Percentiles rank a stretch among this genome's conserved stretches.
phyloP scores from a whole-genome alignment of 37 sponge, comb jelly and placozoan species.

The Ephydatia muelleri region DNA sequence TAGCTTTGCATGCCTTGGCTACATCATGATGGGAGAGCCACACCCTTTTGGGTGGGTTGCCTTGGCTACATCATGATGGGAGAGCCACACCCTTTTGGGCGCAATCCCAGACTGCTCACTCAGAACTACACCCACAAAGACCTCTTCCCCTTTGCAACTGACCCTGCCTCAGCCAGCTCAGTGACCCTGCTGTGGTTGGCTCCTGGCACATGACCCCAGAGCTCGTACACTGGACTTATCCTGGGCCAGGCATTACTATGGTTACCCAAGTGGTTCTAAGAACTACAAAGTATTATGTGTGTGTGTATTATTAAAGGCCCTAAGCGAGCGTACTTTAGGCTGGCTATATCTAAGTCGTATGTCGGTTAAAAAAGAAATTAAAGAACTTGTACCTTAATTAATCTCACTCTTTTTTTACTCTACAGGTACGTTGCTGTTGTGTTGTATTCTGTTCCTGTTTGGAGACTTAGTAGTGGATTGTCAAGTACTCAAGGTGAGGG shows the following conservation, averaged over 20 bases:
- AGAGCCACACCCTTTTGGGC: conserved; percentile 59
- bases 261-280: conserved; percentile 20
- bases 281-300: too few species aligned
- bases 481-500: too few species aligned
- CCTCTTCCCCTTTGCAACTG: conserved; percentile 37
- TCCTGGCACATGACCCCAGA: conserved; percentile 1
- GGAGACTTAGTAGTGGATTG: too few species aligned
- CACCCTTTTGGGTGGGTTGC: conserved; percentile 76
- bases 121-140: conserved; percentile 37
- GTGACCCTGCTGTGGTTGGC: too few species aligned
- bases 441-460: too few species aligned
- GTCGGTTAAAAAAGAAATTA: too few species aligned
- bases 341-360: too few species aligned
- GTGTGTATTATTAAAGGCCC: too few species aligned
- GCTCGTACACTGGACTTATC: conserved; percentile 25
- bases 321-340: too few species aligned
- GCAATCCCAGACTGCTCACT: conserved; percentile 33
- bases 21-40: conserved; percentile 46
- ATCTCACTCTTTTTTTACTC: too few species aligned
- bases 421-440: too few species aligned
- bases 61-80: conserved; percentile 59
- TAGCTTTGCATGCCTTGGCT: conserved; percentile 30
- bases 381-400: too few species aligned
- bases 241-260: conserved; percentile 37
- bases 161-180: conserved; percentile 12